Evolutionary conservation across 1,140 invertebrate species (phyloP), one percentile per base, ranked within the genome.

Genomic region (Papilio polytes): DNA sequence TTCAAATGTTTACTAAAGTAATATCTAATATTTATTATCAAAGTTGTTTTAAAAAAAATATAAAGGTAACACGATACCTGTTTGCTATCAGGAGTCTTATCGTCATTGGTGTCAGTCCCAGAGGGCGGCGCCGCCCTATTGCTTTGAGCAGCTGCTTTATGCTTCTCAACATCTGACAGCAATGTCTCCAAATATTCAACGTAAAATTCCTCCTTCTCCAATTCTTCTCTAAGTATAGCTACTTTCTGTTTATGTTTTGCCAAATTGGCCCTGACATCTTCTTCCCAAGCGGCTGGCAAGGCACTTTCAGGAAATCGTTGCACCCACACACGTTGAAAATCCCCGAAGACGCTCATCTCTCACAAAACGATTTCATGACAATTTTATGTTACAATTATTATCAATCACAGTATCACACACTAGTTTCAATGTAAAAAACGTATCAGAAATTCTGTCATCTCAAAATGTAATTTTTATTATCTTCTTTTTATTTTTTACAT

Each of bases 191-290:
- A 95, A 94, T 98, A 98, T 90, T 98, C 97, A 9, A 98, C 98
- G 88, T 98, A 98, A 88, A 98, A 97, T 89, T 98, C 97, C 94
- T 98, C 98, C 90, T 98, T 98, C 88, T 98, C 97, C 46, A 98
- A 94, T 94, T 98, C 98, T 89, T 98, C 97, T 90, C 96, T 97
- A 73, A 98, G 96, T 82, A 97, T 96, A 74, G 96, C 95, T 77
- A 98, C 97, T 95, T 97, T 97, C 89, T 98, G 96, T 95, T 98
- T 97, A 96, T 98, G 98, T 95, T 98, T 98, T 85, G 97, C 96
- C 83, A 98, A 96, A 95, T 98, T 98, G 77, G 97, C 97, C 88
- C 97, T 96, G 84, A 98, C 98, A 96, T 98, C 97, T 94, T 98
- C 98, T 91, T 98, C 98, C 98, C 98, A 98, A 91, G 97, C 98